Evolutionary conservation across 2,888 invertebrate genomes (phyloP), one percentile per base, ranked within the genome.

Genomic region (Drosophila mettleri): DNA sequence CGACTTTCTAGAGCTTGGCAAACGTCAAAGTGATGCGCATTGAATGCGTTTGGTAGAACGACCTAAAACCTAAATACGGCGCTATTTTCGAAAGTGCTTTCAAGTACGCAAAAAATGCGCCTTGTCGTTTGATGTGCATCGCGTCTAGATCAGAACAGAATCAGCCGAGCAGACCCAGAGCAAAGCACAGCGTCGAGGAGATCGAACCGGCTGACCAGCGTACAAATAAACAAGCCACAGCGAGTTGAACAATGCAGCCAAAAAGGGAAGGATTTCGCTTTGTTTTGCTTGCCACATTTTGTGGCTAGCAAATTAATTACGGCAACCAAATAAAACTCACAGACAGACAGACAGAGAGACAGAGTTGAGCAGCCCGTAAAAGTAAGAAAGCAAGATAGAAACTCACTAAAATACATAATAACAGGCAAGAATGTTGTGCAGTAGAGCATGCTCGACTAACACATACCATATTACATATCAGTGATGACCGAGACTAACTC

Each of bases 51-150:
- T 73, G 70, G 64, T 62, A 76, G 69, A 75, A 74, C 82, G 82
- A 82, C 84, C 84, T 80, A 84, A 84, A 84, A 84, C 84, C 84
- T 84, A 84, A 84, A 84, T 82, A 84, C 84, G 78, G 82, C 78
- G 78, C 75, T 82, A 82, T 82, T 82, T 82, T 78, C 76, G 75
- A 74, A 75, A 76, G 76, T 78, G 67, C 78, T 74, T 77, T 77
- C 78, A 77, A 77, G 77, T 74, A 77, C 77, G 78, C 74, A 62
- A 75, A 77, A 75, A 77, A 77, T 77, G 68, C 74, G 78, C 53
- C 76, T 76, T 79, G 78, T 78, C 78, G 79, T 69, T 78, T 78
- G 78, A 78, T 78, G 75, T 78, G 57, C 72, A 68, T 63, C 53
- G 43, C 57, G 53, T 46, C 48, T 46, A 58, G 58, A 69, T 46